Percentiles rank a stretch among this genome's conserved stretches.
These are phyloP conservation scores for Camelus dromedarius DNA, from an alignment of 2,113 vertebrate genomes.

Conservation along the genomic window DNA sequence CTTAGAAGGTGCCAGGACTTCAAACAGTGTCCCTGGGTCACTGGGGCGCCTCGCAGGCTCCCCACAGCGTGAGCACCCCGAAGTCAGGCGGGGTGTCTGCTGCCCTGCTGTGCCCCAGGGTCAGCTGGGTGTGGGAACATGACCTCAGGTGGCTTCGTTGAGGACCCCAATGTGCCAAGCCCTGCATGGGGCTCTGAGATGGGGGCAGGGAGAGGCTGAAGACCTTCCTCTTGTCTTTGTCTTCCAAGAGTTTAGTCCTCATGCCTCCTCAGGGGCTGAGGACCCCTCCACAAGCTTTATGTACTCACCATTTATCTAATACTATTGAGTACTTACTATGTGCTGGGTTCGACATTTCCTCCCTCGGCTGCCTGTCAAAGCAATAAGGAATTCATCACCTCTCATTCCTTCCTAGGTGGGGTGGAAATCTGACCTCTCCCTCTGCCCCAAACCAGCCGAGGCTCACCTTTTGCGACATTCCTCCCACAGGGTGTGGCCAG, in stretches of 20 bases:
- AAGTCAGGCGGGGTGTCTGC: background rate
- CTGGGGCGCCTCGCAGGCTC: constrained; percentile 48
- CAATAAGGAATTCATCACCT: too few relatives aligned
- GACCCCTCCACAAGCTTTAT: background rate
- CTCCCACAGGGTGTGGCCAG: background rate
- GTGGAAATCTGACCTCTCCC: background rate
- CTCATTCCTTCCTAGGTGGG: background rate
- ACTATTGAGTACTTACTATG: background rate
- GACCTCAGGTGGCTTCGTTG: background rate
- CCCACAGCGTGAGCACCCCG: background rate
- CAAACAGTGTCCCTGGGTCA: constrained; percentile 50
- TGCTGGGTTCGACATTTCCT: background rate
- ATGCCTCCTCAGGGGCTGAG: background rate
- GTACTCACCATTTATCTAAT: background rate
- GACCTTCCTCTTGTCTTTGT: background rate
- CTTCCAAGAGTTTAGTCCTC: background rate
- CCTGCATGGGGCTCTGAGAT: too few relatives aligned
- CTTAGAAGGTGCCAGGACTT: constrained; percentile 65
- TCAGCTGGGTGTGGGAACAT: accelerated
- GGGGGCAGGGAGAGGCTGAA: background rate
- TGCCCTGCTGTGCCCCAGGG: background rate
- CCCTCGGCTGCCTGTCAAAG: too few relatives aligned
- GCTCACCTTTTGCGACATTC: background rate
- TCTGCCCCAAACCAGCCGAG: background rate
- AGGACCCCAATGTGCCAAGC: background rate